Evolutionary conservation across 2,888 invertebrate genomes (phyloP).

Genomic region (Alentia gelatinosa): DNA sequence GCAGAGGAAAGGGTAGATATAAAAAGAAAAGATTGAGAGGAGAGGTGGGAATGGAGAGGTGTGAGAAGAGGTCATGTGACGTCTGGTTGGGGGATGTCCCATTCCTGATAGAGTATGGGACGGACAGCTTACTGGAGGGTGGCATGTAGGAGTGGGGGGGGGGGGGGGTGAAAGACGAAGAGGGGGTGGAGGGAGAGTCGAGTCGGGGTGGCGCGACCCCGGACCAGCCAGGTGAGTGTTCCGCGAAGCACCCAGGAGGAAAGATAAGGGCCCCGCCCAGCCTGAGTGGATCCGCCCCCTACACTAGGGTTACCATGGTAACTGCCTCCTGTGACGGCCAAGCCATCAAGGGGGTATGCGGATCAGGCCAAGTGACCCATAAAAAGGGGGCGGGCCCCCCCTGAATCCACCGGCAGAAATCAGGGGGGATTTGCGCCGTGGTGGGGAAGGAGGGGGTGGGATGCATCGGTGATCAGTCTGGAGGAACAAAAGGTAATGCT

Average conservation of each 20-base stretch:
- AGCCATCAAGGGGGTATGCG: not conserved
- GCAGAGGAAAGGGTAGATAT: no score
- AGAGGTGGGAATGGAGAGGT: no score
- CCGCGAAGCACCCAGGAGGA: constrained; percentile 22
- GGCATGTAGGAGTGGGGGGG: not conserved
- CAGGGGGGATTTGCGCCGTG: not conserved
- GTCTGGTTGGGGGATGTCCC: no score
- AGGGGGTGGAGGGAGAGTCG: not conserved
- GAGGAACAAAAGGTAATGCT: not conserved
- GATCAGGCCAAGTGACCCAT: not conserved
- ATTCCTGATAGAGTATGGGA: not conserved
- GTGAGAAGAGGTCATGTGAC: no score
- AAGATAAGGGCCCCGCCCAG: constrained; percentile 31
- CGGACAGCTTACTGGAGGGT: not conserved
- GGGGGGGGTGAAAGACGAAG: not conserved
- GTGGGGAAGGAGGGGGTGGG: not conserved
- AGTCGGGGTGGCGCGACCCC: not conserved
- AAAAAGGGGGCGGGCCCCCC: constrained; percentile 25
- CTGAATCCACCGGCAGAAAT: not conserved
- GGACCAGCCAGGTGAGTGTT: constrained; percentile 14
- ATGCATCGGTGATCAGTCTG: not conserved
- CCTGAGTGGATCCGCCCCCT: not conserved
- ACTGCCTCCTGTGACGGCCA: not conserved
- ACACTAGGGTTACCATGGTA: constrained; percentile 18
- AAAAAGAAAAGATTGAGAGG: no score